Base-by-base conservation (phyloP, 2,888 invertebrate genomes). In the Arctia plantaginis region DNA sequence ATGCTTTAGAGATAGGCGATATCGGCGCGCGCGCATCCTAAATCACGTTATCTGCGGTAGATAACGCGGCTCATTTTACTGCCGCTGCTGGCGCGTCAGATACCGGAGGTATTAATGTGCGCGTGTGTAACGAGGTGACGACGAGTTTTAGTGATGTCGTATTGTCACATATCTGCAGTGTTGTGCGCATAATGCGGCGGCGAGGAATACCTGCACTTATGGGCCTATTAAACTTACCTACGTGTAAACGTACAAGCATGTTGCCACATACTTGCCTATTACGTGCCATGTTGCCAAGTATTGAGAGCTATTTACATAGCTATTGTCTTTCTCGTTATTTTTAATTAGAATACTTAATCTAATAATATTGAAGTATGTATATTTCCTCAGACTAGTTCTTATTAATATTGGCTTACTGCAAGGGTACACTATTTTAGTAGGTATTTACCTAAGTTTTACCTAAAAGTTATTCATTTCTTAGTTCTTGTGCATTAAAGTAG, bases 21-120 rank as follows among this genome's bases (percentile, higher is more conserved):
- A 62, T 62, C 62, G 62, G 62, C 62, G 30, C 62, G 62, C 62
- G 64, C 72, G 72, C 74, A 76, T 77, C 77, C 77, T 85, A 83
- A 84, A 82, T 81, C 89, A 78, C 81, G 82, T 84, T 85, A 87
- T 87, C 87, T 78, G 72, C 35, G 44, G 76, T 33, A 74, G 85
- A 86, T 82, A 84, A 74, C 71, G 69, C 74, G 70, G 75, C 27
- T 69, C 83, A 77, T 47, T 39, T 77, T 78, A 68, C 79, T 73
- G 77, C 73, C 74, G 72, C 59, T 3, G 23, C 68, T 41, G 73
- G 51, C 1, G 62, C 27, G 7, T 18, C 62, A 18, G 30, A 7
- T 44, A 23, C 18, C 20, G 59, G 51, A 67, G 75, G 73, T 77
- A 75, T 80, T 76, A 77, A 83, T 80, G 81, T 75, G 73, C 74